Evolutionary conservation across 53 echinoderm and acorn worm species (phyloP).

Genomic region (Holothuria scabra): DNA sequence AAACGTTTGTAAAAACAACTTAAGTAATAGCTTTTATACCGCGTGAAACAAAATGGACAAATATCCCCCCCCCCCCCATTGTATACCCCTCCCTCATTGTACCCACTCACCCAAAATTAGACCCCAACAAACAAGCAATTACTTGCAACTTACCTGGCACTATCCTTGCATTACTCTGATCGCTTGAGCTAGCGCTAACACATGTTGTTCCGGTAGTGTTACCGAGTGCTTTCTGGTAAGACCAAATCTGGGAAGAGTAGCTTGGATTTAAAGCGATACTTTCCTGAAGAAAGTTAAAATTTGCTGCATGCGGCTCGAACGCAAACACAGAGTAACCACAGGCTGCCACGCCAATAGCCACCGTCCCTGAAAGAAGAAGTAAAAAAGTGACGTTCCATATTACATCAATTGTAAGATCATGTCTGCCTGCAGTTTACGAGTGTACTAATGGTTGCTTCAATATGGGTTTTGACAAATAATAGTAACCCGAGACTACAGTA

Average conservation of each 20-base stretch:
- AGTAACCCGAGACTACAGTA: too few relatives aligned
- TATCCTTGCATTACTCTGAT: slow-evolving; percentile 69
- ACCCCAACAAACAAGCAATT: too few relatives aligned
- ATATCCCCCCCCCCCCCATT: too few relatives aligned
- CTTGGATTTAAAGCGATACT: slow-evolving; percentile 69
- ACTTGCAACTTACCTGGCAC: slow-evolving; percentile 60
- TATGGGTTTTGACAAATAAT: too few relatives aligned
- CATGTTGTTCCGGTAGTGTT: slow-evolving; percentile 67
- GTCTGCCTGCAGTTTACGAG: too few relatives aligned
- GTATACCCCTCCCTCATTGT: too few relatives aligned
- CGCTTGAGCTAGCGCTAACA: slow-evolving; percentile 69
- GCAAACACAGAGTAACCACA: slow-evolving; percentile 67
- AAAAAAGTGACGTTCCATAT: neutral
- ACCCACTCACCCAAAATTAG: too few relatives aligned
- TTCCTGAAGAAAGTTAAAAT: slow-evolving; percentile 67
- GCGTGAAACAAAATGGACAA: too few relatives aligned
- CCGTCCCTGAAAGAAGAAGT: neutral
- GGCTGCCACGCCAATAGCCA: slow-evolving; percentile 27
- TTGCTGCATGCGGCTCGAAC: slow-evolving; percentile 64
- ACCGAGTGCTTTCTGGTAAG: slow-evolving; percentile 69
- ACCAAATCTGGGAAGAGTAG: slow-evolving; percentile 31
- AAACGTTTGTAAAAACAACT: too few relatives aligned
- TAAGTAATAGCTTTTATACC: too few relatives aligned
- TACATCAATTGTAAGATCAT: too few relatives aligned
- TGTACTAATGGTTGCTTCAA: too few relatives aligned